Evolutionary conservation across 1,140 invertebrate genomes (phyloP).

Genomic region (Myzus persicae): DNA sequence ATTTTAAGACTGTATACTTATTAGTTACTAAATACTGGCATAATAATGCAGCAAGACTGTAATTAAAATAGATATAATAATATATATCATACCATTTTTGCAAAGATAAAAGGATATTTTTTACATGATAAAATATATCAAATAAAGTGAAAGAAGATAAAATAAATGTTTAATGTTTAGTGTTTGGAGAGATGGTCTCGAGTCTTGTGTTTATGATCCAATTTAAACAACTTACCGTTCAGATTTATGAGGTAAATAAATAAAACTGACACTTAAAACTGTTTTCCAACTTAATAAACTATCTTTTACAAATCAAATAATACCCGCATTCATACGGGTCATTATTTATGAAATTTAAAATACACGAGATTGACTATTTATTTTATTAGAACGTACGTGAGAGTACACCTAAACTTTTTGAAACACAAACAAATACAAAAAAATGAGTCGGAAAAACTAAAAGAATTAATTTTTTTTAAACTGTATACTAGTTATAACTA

Average conservation of each 20-base stretch:
- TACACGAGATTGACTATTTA: not conserved
- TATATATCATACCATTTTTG: not conserved
- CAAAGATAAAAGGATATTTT: not conserved
- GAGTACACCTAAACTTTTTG: not conserved
- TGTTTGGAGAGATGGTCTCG: not conserved
- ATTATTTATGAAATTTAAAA: not conserved
- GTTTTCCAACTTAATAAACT: not conserved
- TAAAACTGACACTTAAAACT: slow-evolving; percentile 5
- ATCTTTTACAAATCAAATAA: slow-evolving; percentile 7
- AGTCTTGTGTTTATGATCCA: not conserved
- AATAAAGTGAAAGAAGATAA: slow-evolving; percentile 15
- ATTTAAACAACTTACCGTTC: slow-evolving; percentile 17
- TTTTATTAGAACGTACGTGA: not conserved
- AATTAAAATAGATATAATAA: not conserved
- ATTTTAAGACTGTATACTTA: not conserved
- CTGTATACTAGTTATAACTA: not conserved
- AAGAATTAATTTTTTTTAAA: not conserved
- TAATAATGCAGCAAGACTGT: not conserved
- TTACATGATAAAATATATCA: not conserved
- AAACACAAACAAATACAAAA: not conserved
- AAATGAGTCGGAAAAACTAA: not conserved
- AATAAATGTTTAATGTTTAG: slow-evolving; percentile 3
- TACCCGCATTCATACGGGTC: not conserved
- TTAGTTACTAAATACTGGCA: not conserved
- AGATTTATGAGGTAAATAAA: slow-evolving; percentile 26